Evolutionary conservation across 1,140 invertebrate species (phyloP).

Genomic region (Drosophila sturtevanti): DNA sequence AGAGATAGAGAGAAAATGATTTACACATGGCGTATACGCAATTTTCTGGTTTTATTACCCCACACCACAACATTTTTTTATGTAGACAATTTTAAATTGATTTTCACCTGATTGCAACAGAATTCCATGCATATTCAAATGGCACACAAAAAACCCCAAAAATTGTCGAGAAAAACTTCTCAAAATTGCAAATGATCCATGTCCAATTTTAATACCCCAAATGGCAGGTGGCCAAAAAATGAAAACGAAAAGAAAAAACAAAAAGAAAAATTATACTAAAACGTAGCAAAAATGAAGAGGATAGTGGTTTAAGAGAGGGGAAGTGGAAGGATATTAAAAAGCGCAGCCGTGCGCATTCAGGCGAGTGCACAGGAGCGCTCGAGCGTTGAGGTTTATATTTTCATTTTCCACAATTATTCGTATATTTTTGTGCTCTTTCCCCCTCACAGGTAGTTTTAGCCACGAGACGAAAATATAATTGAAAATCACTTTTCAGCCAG

Average conservation of each 20-base stretch:
- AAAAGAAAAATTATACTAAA: not conserved
- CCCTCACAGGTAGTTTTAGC: slow-evolving; percentile 18
- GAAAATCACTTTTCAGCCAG: slow-evolving; percentile 61
- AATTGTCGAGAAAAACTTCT: slow-evolving; percentile 32
- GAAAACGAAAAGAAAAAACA: not conserved
- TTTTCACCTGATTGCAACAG: slow-evolving; percentile 40
- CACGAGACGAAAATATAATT: slow-evolving; percentile 55
- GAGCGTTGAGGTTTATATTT: slow-evolving; percentile 47
- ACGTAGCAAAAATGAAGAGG: not conserved
- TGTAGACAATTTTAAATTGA: slow-evolving; percentile 47
- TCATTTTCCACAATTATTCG: slow-evolving; percentile 6
- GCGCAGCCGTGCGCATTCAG: slow-evolving; percentile 76
- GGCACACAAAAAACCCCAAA: slow-evolving; percentile 8
- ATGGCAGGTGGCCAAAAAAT: slow-evolving; percentile 43
- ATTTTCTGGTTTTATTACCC: slow-evolving; percentile 30
- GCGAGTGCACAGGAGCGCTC: slow-evolving; percentile 69
- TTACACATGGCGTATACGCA: slow-evolving; percentile 42
- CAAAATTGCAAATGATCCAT: slow-evolving; percentile 66
- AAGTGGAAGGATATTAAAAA: slow-evolving; percentile 36
- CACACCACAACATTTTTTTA: not conserved
- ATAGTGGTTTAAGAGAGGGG: not conserved
- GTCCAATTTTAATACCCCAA: slow-evolving; percentile 57
- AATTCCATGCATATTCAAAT: slow-evolving; percentile 64
- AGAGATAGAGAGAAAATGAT: not conserved
- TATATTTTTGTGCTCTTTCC: not conserved